Base-by-base conservation (phyloP, 2,888 invertebrate species). In the Tetragonula carbonaria region DNA sequence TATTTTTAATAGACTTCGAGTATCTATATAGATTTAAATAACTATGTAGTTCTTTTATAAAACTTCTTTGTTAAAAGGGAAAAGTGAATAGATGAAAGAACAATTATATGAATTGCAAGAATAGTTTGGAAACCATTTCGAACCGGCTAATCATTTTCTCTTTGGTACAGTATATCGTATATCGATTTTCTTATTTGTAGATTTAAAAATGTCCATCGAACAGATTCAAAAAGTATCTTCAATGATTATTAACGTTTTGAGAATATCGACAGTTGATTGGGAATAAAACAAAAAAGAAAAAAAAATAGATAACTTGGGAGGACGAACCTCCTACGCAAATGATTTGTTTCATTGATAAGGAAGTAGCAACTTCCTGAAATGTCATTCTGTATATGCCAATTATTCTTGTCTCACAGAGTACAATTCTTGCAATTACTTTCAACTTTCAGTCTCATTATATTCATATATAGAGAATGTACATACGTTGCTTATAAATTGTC, bases 311-410 rank as follows among this genome's bases (percentile, higher is more conserved):
- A 38, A 21, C 59, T 21, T 33, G 4, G 45, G 45, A 71, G n/a
- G 73, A 57, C 65, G 74, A 78, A 65, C 59, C 13, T 51, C 72
- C 73, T 51, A 74, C 70, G 50, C 66, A 28, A 80, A 74, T 50
- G 78, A 78, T 78, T 77, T 74, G 74, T 78, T 63, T 78, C 63
- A 55, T 65, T 74, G 78, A 78, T 74, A 78, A 74, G 63, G 73
- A 78, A 81, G 16, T 23, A 66, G 28, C 59, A 67, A 63, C 71
- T 77, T 72, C 72, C 80, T 53, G 72, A 72, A 67, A 11, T 21
- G 45, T 45, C 8, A 51, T 38, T 67, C 53, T 18, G 18, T 53
- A 53, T 5, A 68, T 71, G 66, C n/a, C 21, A 21, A 76, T 72
- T 59, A 21, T 62, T 76, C 23, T 21, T 67, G 33, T n/a, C 57